Base-by-base conservation (phyloP, 1,140 invertebrate genomes). In the Platyura marginata region DNA sequence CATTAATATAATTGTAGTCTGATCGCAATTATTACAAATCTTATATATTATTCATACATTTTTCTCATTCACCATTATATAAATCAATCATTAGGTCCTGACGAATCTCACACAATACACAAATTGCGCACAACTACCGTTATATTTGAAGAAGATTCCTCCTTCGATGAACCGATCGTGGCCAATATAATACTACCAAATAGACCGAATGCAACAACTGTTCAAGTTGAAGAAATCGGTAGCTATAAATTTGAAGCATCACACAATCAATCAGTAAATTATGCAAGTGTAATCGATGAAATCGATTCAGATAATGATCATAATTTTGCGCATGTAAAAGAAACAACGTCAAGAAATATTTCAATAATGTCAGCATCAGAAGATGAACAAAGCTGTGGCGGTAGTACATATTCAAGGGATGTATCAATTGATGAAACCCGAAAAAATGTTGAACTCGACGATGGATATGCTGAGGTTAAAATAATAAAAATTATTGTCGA, bases 341-440 rank as follows among this genome's bases (percentile, higher is more conserved):
- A 20, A 42, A 40, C 39, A 35, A 25, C 37, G 36, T 50, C 44
- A 41, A n/a, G 71, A 47, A 69, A 68, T 3, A 56, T 77, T 15
- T 77, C 75, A 0, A 77, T 79, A 4, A 65, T 71, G 19, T 76
- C 74, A 0, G 57, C 75, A 10, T 75, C 74, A 0, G 75, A 77
- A 52, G 75, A 77, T 45, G 75, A 77, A 22, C 66, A 64, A 39
- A 72, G 65, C 2, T 56, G 67, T 49, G 67, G 67, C 36, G 70
- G 64, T 18, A 63, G 60, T 40, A 55, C 62, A n/a, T 53, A 74
- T 16, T 74, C 71, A 2, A 55, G 68, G 23, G 71, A 74, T 47
- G 62, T 72, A 20, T 73, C 71, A 21, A 62, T 65, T 25, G 70
- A 72, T 44, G 70, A 75, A 22, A 50, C 64, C 8, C 51, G 57